Percentiles rank a stretch among this genome's conserved stretches.
Evolutionary conservation across 2,113 vertebrate species (phyloP).

Genomic region (Canis aureus): DNA sequence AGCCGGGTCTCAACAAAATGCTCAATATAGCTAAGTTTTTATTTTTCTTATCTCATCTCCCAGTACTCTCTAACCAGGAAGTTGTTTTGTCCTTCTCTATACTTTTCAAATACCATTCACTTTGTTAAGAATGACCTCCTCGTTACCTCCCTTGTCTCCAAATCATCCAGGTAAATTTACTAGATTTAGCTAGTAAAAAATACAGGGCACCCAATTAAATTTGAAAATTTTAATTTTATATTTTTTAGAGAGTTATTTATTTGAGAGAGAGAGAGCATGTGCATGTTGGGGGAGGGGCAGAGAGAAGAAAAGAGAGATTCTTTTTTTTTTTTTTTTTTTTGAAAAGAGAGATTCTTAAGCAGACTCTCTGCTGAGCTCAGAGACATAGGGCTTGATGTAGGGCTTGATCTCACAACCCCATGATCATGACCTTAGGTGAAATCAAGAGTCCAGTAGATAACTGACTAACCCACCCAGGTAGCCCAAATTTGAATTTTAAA

Average conservation of each 20-base stretch:
- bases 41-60: not conserved
- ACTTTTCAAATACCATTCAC: not conserved
- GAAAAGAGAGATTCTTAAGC: not conserved
- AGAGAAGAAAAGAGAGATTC: not conserved
- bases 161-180: not conserved
- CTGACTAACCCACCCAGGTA: not conserved
- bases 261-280: not conserved
- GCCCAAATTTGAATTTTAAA: conserved; percentile 29
- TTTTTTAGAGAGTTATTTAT: not conserved
- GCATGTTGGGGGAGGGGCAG: not conserved
- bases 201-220: not conserved
- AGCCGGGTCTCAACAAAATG: not conserved
- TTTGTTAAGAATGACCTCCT: not conserved
- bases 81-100: not conserved
- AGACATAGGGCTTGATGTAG: not conserved
- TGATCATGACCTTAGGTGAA: not conserved
- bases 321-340: too few relatives aligned
- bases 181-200: not conserved
- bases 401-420: not conserved
- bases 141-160: too few relatives aligned
- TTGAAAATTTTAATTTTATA: not conserved
- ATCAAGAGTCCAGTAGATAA: not conserved
- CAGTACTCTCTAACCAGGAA: not conserved
- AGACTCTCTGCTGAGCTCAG: not conserved
- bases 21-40: not conserved